Evolutionary conservation across 2,113 vertebrate species (phyloP).

Genomic region (Dolichallabes microphthalmus): DNA sequence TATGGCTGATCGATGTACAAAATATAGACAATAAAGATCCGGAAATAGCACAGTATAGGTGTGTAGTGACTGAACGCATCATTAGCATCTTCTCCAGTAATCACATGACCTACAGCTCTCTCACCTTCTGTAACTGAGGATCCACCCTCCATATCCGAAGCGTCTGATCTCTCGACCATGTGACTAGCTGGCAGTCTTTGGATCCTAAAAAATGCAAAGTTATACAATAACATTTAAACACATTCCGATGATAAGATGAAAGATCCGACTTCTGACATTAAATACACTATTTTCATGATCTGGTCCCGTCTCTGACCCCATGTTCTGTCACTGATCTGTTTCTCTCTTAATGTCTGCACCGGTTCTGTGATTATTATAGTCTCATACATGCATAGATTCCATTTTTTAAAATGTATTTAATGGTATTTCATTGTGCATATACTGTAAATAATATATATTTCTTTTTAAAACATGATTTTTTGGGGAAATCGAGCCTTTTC

Average conservation of each 20-base stretch:
- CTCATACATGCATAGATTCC: neutral
- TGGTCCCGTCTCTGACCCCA: neutral
- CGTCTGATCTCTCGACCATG: slow-evolving; percentile 96
- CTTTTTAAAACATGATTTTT: neutral
- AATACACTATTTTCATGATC: neutral
- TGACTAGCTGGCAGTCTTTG: slow-evolving; percentile 93
- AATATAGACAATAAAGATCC: no score
- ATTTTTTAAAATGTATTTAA: no score
- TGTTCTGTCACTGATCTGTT: neutral
- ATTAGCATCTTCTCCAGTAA: neutral
- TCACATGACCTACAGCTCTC: slow-evolving; percentile 45
- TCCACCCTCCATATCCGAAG: slow-evolving; percentile 96
- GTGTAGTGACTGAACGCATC: neutral
- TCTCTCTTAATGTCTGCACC: neutral
- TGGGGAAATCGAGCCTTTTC: neutral
- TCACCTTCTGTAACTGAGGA: slow-evolving; percentile 90
- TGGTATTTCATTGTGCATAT: no score
- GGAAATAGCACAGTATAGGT: no score
- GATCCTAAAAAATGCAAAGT: slow-evolving; percentile 72
- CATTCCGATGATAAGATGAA: neutral
- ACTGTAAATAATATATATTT: no score
- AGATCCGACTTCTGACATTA: neutral
- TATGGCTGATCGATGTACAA: no score
- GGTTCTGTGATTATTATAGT: neutral
- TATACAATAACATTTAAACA: neutral